Percentiles rank a stretch among this genome's conserved stretches.
Evolutionary conservation across 2,888 invertebrate species (phyloP).

Genomic region (Heliconius cydno): DNA sequence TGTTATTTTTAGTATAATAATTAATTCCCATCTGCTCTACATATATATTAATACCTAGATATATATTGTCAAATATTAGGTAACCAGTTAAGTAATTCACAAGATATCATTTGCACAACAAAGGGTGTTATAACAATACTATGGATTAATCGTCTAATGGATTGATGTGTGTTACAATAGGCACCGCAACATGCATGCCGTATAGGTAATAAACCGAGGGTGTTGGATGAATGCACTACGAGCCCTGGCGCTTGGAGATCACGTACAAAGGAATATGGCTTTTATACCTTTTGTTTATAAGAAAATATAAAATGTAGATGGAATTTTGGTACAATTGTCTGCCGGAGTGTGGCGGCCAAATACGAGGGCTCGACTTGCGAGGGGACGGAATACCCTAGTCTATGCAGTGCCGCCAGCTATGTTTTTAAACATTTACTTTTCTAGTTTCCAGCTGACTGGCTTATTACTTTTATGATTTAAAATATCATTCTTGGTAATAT

Average conservation of each 20-base stretch:
- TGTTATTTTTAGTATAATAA: background rate
- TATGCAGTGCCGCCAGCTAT: slow-evolving; percentile 64
- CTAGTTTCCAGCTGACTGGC: slow-evolving; percentile 62
- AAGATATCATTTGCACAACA: slow-evolving; percentile 53
- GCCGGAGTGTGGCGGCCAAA: slow-evolving; percentile 66
- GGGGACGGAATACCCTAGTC: slow-evolving; percentile 69
- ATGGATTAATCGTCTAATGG: slow-evolving; percentile 78
- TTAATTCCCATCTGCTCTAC: slow-evolving; percentile 6
- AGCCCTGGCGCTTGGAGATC: slow-evolving; percentile 40
- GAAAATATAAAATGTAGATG: slow-evolving; percentile 48
- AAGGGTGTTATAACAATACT: slow-evolving; percentile 63
- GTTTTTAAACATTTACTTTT: slow-evolving; percentile 65
- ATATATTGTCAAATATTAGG: slow-evolving; percentile 32
- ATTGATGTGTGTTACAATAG: slow-evolving; percentile 73
- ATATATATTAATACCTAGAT: background rate
- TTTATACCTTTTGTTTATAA: slow-evolving; percentile 56
- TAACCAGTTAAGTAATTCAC: slow-evolving; percentile 46
- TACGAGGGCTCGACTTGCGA: slow-evolving; percentile 69
- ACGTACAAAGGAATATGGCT: slow-evolving; percentile 54
- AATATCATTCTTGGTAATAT: slow-evolving; percentile 2
- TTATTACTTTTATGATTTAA: slow-evolving; percentile 37
- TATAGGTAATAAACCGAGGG: slow-evolving; percentile 78
- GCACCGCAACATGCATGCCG: slow-evolving; percentile 77
- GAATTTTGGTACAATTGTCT: slow-evolving; percentile 62
- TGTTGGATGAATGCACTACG: slow-evolving; percentile 75